Percentiles rank a stretch among this genome's conserved stretches.
These are phyloP conservation scores for Drosophila sp. DNA, from an alignment of 1,140 invertebrate genomes.

Conservation along the genomic window DNA sequence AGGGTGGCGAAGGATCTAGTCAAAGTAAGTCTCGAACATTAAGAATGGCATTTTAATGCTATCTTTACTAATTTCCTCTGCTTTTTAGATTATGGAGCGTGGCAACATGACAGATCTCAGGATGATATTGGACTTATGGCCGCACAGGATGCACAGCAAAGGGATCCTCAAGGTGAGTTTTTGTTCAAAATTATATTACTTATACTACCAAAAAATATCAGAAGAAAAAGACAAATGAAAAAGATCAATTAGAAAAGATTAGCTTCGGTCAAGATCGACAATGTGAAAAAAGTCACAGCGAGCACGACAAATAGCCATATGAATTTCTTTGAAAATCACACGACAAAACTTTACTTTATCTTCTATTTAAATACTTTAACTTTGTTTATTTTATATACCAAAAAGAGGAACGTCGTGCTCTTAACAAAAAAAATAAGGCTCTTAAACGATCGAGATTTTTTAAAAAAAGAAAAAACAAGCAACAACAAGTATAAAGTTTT, in stretches of 20 bases:
- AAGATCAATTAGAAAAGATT: constrained; percentile 65
- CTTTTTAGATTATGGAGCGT: constrained; percentile 85
- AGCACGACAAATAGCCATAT: constrained; percentile 69
- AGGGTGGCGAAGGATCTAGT: constrained; percentile 86
- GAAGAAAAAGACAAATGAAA: constrained; percentile 73
- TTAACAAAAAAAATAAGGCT: constrained; percentile 64
- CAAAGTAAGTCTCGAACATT: constrained; percentile 82
- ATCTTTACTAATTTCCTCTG: constrained; percentile 1
- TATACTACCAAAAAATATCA: constrained; percentile 57
- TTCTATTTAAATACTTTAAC: not conserved
- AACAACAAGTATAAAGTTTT: constrained; percentile 65
- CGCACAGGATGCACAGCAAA: constrained; percentile 89
- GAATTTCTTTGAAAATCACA: constrained; percentile 54
- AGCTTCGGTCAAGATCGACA: constrained; percentile 42
- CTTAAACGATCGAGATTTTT: constrained; percentile 62
- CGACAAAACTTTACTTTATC: constrained; percentile 14
- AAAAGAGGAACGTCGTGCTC: constrained; percentile 62
- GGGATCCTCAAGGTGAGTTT: constrained; percentile 91
- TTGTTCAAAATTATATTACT: constrained; percentile 51
- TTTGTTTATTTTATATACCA: not conserved
- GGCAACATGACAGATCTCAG: constrained; percentile 88
- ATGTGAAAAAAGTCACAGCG: constrained; percentile 30
- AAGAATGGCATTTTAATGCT: not conserved
- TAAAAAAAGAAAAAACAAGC: constrained; percentile 66
- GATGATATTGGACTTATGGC: constrained; percentile 88